Evolutionary conservation across 2,888 invertebrate species (phyloP).

Genomic region (Drosophila crucigera): DNA sequence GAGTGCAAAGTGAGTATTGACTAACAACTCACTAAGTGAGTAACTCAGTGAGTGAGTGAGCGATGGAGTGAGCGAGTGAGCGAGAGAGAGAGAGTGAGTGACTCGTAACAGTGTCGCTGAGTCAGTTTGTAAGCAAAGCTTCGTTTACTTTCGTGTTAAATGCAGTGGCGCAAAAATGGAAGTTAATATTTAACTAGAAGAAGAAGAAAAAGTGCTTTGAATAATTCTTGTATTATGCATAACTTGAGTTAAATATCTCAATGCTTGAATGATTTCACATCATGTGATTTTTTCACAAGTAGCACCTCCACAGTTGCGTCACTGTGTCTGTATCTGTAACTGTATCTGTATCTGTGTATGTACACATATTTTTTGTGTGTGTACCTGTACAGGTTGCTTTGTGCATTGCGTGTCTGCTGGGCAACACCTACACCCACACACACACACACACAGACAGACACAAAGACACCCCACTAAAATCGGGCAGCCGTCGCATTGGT

Average conservation of each 20-base stretch:
- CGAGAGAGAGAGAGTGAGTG: background rate
- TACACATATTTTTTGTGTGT: background rate
- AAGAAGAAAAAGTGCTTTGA: background rate
- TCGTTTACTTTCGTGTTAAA: background rate
- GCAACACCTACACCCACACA: constrained; percentile 16
- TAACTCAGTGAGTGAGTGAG: constrained; percentile 16
- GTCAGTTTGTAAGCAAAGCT: background rate
- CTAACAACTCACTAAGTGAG: constrained; percentile 16
- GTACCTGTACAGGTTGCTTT: constrained; percentile 21
- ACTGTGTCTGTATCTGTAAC: background rate
- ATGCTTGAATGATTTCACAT: background rate
- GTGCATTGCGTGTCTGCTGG: constrained; percentile 49
- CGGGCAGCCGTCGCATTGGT: constrained; percentile 24
- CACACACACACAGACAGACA: constrained; percentile 2
- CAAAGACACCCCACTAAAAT: constrained; percentile 22
- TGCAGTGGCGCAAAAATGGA: background rate
- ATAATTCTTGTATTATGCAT: background rate
- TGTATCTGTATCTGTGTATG: background rate
- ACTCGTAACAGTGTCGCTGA: background rate
- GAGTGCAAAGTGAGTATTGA: constrained; percentile 36
- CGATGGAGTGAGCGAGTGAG: background rate
- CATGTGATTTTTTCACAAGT: background rate
- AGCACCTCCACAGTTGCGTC: background rate
- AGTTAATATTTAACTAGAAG: background rate
- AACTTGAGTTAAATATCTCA: background rate